phyloP scores from a whole-genome alignment of 2,797 vertebrate species.

The Phoebastria nigripes region DNA sequence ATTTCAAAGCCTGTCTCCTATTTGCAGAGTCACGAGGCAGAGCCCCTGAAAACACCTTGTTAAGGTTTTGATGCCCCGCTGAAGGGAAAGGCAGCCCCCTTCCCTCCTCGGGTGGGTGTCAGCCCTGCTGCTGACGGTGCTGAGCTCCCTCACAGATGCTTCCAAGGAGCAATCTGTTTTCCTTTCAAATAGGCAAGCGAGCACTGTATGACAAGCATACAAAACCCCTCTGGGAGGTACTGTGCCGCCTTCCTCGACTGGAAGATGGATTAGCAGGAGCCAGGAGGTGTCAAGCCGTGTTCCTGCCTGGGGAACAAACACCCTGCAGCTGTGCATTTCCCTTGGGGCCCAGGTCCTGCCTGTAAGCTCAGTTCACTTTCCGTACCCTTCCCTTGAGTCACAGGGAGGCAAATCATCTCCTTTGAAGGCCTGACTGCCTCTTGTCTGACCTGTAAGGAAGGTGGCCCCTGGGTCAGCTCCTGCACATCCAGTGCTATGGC shows the following conservation, averaged over 20 bases:
- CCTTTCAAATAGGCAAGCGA: not conserved
- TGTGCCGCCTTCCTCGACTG: not conserved
- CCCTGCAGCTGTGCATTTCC: not conserved
- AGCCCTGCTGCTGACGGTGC: accelerated
- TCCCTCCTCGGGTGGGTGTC: accelerated
- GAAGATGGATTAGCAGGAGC: not conserved
- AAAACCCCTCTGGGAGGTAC: not conserved
- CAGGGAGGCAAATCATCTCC: not conserved
- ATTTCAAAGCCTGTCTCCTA: not conserved
- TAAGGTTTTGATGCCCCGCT: not conserved
- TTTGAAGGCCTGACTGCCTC: not conserved
- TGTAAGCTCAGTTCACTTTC: not conserved
- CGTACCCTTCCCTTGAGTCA: not conserved
- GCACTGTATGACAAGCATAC: not conserved
- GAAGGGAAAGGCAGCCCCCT: not conserved
- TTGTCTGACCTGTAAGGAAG: not conserved
- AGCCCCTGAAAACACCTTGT: not conserved
- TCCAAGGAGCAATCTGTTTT: not conserved
- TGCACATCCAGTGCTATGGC: not conserved
- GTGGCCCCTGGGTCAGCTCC: not conserved
- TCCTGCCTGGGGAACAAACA: not conserved
- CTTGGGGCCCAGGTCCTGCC: not conserved
- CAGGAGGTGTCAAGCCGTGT: not conserved
- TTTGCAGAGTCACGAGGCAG: not conserved
- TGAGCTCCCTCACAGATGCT: not conserved